Conservation (phyloP, 2,888 invertebrate genomes). For the Eupelmus urozonus region DNA sequence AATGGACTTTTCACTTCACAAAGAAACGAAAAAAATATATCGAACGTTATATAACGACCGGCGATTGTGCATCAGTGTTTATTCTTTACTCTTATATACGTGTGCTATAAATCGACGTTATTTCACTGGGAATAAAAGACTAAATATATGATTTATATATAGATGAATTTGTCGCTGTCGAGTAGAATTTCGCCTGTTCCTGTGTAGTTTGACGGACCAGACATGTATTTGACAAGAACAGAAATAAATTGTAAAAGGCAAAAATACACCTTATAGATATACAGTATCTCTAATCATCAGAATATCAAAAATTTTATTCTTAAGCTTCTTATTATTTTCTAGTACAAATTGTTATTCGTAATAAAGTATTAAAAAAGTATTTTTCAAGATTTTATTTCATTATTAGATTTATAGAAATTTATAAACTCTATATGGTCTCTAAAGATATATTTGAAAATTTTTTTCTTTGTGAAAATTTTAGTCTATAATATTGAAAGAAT, state of each 20-base stretch:
- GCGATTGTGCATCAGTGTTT: constrained; percentile 29
- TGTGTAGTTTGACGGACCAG: constrained; percentile 36
- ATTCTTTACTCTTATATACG: constrained; percentile 40
- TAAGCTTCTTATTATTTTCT: too few species aligned
- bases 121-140: constrained; percentile 28
- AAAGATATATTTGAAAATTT: too few species aligned
- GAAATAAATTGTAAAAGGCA: constrained; percentile 23
- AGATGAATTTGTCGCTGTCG: constrained; percentile 31
- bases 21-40: constrained; percentile 3
- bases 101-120: constrained; percentile 42
- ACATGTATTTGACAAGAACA: constrained; percentile 7
- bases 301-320: too few species aligned
- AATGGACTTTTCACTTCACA: not conserved
- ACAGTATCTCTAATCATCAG: too few species aligned
- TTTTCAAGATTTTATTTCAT: too few species aligned
- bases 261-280: not conserved
- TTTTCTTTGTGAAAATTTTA: too few species aligned
- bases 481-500: too few species aligned
- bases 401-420: too few species aligned
- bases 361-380: too few species aligned
- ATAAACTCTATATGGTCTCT: too few species aligned
- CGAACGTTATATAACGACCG: not conserved
- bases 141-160: constrained; percentile 36
- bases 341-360: too few species aligned
- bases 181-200: constrained; percentile 32